Evolutionary conservation across 2,888 invertebrate species (phyloP).

Genomic region (Conops quadrifasciatus): DNA sequence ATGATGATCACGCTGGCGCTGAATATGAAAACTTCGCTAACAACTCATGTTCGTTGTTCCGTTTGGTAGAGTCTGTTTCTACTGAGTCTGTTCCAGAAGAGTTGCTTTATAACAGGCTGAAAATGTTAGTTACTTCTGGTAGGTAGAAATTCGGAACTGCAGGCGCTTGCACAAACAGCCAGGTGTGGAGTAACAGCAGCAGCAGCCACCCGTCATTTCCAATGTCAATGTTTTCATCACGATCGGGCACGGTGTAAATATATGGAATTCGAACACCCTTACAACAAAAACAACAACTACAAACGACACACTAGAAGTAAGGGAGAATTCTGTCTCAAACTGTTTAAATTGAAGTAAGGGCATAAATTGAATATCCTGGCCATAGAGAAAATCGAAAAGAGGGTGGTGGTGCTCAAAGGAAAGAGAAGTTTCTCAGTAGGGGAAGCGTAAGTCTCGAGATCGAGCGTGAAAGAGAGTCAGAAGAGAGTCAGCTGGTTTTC

Average conservation of each 20-base stretch:
- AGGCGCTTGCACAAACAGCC: slow-evolving; percentile 42
- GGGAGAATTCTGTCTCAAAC: slow-evolving; percentile 19
- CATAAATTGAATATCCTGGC: neutral
- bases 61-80: too few species aligned
- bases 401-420: neutral
- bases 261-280: neutral
- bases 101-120: too few species aligned
- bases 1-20: too few species aligned
- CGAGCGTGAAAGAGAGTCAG: too few species aligned
- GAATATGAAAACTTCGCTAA: too few species aligned
- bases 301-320: slow-evolving; percentile 27
- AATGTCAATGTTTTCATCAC: slow-evolving; percentile 11
- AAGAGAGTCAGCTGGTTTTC: too few species aligned
- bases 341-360: slow-evolving; percentile 3
- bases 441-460: too few species aligned
- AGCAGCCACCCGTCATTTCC: slow-evolving; percentile 37
- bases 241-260: slow-evolving; percentile 4
- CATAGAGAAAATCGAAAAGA: neutral
- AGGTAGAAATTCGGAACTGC: slow-evolving; percentile 30
- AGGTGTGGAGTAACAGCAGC: slow-evolving; percentile 49
- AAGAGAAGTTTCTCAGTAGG: too few species aligned
- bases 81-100: too few species aligned
- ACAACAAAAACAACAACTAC: slow-evolving; percentile 8
- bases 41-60: too few species aligned
- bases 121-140: neutral